Percentiles rank a stretch among this genome's conserved stretches.
Conservation (phyloP, 2,113 vertebrate species). For the Eidolon helvum region DNA sequence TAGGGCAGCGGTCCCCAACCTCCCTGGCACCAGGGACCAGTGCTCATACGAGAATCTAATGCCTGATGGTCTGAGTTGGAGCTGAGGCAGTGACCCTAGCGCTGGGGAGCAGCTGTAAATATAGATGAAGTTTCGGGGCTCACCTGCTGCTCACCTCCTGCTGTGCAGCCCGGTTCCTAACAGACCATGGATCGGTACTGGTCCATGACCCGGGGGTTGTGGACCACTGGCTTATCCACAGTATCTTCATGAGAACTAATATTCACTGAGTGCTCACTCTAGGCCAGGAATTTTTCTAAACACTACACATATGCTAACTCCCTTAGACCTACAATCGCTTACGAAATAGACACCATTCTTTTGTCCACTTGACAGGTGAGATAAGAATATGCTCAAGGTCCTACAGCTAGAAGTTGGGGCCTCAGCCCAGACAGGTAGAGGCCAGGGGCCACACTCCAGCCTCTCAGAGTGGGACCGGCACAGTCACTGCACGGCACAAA, state of each 20-base stretch:
- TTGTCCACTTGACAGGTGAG: background rate
- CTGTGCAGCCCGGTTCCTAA: too few relatives aligned
- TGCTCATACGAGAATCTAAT: too few relatives aligned
- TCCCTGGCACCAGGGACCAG: too few relatives aligned
- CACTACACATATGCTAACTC: background rate
- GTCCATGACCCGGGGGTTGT: too few relatives aligned
- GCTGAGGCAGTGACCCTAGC: too few relatives aligned
- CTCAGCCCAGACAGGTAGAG: background rate
- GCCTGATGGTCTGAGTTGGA: too few relatives aligned
- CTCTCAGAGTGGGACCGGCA: background rate
- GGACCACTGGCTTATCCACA: background rate
- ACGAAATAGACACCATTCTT: background rate
- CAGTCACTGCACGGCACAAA: background rate
- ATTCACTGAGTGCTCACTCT: background rate
- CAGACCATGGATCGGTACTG: too few relatives aligned
- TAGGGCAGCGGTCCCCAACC: background rate
- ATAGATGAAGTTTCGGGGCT: too few relatives aligned
- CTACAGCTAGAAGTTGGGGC: background rate
- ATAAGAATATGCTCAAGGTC: background rate
- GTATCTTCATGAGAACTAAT: background rate
- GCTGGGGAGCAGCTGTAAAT: too few relatives aligned
- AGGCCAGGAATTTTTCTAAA: conserved; percentile 26
- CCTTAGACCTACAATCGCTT: background rate
- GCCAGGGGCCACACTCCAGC: too few relatives aligned
- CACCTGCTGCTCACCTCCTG: too few relatives aligned